Conservation (phyloP, 2,113 vertebrate species). For the Chaetops frenatus region DNA sequence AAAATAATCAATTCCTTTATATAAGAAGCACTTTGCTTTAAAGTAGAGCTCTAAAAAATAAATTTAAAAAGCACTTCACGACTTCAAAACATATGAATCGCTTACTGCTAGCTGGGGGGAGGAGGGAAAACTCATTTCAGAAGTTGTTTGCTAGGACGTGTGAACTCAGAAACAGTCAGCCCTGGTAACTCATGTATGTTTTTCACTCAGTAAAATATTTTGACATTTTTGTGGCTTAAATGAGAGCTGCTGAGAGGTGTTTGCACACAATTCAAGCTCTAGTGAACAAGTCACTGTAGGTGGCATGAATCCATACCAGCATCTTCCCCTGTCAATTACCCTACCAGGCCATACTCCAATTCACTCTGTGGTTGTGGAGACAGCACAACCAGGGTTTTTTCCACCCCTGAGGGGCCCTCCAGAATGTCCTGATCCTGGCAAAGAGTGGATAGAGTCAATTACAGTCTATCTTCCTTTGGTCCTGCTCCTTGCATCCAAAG, state of each 20-base stretch:
- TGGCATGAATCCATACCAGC: slow-evolving; percentile 1
- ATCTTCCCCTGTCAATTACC: not conserved
- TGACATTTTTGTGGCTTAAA: slow-evolving; percentile 47
- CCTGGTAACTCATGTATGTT: slow-evolving; percentile 36
- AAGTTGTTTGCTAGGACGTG: slow-evolving; percentile 24
- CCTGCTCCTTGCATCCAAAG: accelerated
- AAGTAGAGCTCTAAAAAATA: not conserved
- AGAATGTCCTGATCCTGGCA: not conserved
- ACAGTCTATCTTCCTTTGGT: not conserved
- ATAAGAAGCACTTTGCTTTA: not conserved
- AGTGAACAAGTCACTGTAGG: not conserved
- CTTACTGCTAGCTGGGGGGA: not conserved
- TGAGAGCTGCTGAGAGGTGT: not conserved
- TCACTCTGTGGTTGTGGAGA: not conserved
- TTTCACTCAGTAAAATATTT: slow-evolving; percentile 55
- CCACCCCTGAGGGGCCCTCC: not conserved
- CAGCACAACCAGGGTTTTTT: not conserved
- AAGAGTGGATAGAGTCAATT: not conserved
- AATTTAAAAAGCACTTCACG: not conserved
- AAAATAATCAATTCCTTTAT: not conserved
- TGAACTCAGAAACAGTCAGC: slow-evolving; percentile 46
- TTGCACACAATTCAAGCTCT: slow-evolving; percentile 32
- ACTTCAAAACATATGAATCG: not conserved
- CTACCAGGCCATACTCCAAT: not conserved
- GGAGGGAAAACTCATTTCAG: not conserved